A percentile compares a stretch with the other conserved stretches of the same genome.
Evolutionary conservation across 2,113 vertebrate species (phyloP).

Genomic region (Hippoglossus stenolepis): DNA sequence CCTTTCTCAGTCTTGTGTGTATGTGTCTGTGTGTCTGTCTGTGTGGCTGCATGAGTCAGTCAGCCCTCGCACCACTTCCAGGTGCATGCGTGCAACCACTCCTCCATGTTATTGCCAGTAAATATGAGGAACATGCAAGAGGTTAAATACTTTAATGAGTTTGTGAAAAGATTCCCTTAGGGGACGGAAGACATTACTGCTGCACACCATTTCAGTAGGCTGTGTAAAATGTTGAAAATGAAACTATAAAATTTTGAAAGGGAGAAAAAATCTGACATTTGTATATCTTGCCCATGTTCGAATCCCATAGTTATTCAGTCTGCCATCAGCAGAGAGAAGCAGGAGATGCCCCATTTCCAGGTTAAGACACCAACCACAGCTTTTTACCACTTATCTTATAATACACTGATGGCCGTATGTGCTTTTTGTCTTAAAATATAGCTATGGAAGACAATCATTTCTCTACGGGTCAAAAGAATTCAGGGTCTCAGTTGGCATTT

Average conservation of each 20-base stretch:
- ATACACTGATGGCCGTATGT: not conserved
- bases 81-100: slow-evolving; percentile 20
- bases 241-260: too few species aligned
- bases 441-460: not conserved
- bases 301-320: too few species aligned
- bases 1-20: not conserved
- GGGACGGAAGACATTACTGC: too few species aligned
- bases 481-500: slow-evolving; percentile 13
- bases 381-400: not conserved
- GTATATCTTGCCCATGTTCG: too few species aligned
- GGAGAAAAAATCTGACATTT: too few species aligned
- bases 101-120: slow-evolving; percentile 45
- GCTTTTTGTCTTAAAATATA: not conserved
- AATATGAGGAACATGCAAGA: slow-evolving; percentile 45
- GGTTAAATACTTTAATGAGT: slow-evolving; percentile 22
- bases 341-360: not conserved
- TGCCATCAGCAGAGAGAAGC: not conserved
- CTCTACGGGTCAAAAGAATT: not conserved
- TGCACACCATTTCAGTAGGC: too few species aligned
- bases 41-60: slow-evolving; percentile 21
- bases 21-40: not conserved
- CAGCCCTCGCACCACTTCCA: slow-evolving; percentile 21
- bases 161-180: too few species aligned
- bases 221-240: too few species aligned
- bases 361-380: not conserved